Evolutionary conservation across 2,113 vertebrate genomes (phyloP).

Genomic region (Esox niger): DNA sequence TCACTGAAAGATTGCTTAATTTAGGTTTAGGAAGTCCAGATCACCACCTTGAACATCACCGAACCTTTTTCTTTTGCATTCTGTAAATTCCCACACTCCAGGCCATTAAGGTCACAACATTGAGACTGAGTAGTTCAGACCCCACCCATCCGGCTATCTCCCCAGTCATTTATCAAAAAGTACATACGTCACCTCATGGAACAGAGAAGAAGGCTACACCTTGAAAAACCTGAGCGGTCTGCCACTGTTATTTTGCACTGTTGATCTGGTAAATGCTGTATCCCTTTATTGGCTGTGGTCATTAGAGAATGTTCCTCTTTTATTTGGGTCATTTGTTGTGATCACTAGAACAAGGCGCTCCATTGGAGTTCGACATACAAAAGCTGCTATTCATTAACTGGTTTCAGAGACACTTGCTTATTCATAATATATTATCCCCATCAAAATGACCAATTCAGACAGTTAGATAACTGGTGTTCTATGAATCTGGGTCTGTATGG

Average conservation of each 20-base stretch:
- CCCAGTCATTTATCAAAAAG: no score
- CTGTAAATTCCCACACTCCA: no score
- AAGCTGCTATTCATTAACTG: slow-evolving; percentile 54
- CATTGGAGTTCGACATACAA: slow-evolving; percentile 53
- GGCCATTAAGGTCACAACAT: no score
- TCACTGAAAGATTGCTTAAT: no score
- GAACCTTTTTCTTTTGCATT: no score
- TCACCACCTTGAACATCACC: no score
- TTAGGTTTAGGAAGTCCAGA: no score
- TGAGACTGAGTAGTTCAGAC: no score
- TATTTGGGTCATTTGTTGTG: slow-evolving; percentile 13
- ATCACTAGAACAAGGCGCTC: slow-evolving; percentile 46
- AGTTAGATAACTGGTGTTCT: slow-evolving; percentile 41
- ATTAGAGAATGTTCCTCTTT: slow-evolving; percentile 33
- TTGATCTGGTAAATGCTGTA: slow-evolving; percentile 7
- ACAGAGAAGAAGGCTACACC: no score
- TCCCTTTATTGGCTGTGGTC: slow-evolving; percentile 30
- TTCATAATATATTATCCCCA: slow-evolving; percentile 59
- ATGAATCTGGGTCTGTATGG: slow-evolving; percentile 28
- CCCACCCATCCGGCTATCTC: no score
- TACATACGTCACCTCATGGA: no score
- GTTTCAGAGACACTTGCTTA: slow-evolving; percentile 53
- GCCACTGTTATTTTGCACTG: slow-evolving; percentile 4
- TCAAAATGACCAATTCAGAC: slow-evolving; percentile 55
- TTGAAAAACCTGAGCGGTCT: neutral